These are phyloP conservation scores for Camponotus pennsylvanicus DNA, from an alignment of 1,140 invertebrate genomes.

Conservation along the genomic window DNA sequence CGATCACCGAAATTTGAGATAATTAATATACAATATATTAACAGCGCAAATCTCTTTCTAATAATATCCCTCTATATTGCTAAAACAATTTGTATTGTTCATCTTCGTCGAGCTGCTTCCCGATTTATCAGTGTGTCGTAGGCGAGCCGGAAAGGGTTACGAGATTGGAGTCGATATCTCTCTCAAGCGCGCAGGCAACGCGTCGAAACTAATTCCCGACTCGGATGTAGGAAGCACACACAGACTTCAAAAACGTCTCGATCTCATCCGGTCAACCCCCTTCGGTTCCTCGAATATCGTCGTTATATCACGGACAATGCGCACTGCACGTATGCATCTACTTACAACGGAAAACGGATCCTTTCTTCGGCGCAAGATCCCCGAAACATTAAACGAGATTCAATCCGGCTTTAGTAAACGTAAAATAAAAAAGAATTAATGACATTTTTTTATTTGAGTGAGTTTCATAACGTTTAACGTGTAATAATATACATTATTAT, in stretches of 20 bases:
- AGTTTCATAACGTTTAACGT: background rate
- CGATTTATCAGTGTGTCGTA: slow-evolving; percentile 50
- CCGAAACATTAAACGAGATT: slow-evolving; percentile 21
- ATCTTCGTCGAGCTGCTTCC: background rate
- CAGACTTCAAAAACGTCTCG: slow-evolving; percentile 76
- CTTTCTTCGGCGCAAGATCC: background rate
- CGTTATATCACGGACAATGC: slow-evolving; percentile 38
- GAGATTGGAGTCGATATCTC: slow-evolving; percentile 43
- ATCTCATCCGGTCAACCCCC: slow-evolving; percentile 76
- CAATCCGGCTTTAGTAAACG: background rate
- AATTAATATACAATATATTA: background rate
- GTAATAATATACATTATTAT: background rate
- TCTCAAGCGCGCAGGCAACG: background rate
- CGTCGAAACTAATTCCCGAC: slow-evolving; percentile 53
- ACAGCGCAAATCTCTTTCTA: background rate
- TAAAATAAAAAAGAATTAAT: slow-evolving; percentile 17
- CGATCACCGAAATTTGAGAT: background rate
- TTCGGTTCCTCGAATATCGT: slow-evolving; percentile 71
- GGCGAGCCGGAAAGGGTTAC: slow-evolving; percentile 58
- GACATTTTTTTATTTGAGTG: background rate
- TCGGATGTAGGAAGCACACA: slow-evolving; percentile 29
- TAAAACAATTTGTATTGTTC: background rate
- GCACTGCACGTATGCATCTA: slow-evolving; percentile 9
- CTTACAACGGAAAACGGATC: background rate
- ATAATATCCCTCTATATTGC: background rate